Conservation (phyloP, 2,113 vertebrate genomes). For the Oreochromis spilurus region DNA sequence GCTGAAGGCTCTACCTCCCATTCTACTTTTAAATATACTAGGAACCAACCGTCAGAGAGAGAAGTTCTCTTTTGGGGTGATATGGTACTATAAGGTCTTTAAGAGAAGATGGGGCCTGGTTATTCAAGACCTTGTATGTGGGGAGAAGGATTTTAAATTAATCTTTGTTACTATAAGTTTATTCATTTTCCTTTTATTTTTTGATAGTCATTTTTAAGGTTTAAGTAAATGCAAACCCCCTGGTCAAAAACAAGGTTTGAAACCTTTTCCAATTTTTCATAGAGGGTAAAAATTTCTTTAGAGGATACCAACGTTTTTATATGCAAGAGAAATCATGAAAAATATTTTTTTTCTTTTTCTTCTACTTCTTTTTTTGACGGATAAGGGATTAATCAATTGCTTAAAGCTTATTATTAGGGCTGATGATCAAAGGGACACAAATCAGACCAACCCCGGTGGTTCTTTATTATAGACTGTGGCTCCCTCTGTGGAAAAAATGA, state of each 20-base stretch:
- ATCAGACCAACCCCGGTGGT: not conserved
- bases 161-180: not conserved
- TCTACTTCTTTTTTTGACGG: not conserved
- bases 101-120: rapidly evolving
- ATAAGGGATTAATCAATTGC: not conserved
- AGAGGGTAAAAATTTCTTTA: not conserved
- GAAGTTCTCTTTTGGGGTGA: not conserved
- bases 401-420: not conserved
- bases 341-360: not conserved
- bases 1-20: not conserved
- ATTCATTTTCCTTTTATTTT: not conserved
- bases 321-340: not conserved
- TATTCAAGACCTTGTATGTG: not conserved
- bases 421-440: not conserved
- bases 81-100: not conserved
- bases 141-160: not conserved
- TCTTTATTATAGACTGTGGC: conserved; percentile 4
- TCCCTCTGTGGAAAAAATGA: conserved; percentile 30
- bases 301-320: not conserved
- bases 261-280: not conserved
- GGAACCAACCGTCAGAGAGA: not conserved
- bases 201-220: not conserved
- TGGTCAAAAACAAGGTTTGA: not conserved
- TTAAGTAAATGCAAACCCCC: not conserved
- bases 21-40: not conserved